Evolutionary conservation across 1,140 invertebrate species (phyloP).

Genomic region (Leptopilina clavipes): DNA sequence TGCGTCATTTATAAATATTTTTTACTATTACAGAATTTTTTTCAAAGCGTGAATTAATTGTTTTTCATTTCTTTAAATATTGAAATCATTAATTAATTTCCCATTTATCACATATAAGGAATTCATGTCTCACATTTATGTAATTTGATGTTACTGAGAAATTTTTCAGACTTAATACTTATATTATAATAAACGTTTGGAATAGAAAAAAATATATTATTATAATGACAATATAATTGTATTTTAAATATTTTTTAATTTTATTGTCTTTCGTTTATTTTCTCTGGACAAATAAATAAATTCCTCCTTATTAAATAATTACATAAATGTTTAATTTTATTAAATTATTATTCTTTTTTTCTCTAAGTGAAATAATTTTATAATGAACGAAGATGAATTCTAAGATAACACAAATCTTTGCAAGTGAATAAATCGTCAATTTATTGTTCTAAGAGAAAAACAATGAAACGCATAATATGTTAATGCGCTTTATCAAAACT

Average conservation of each 20-base stretch:
- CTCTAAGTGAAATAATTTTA: neutral
- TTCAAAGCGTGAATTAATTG: too few species aligned
- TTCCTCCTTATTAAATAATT: too few species aligned
- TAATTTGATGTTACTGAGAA: neutral
- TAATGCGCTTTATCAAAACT: slow-evolving; percentile 13
- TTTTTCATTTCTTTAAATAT: slow-evolving; percentile 1
- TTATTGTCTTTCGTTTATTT: too few species aligned
- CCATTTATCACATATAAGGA: neutral
- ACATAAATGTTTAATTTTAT: too few species aligned
- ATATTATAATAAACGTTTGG: neutral
- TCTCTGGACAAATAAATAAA: too few species aligned
- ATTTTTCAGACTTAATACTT: neutral
- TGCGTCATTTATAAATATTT: neutral
- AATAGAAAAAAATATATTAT: too few species aligned
- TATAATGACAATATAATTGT: too few species aligned
- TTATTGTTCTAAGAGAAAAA: neutral
- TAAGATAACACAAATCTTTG: neutral
- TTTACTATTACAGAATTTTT: neutral
- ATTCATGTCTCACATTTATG: neutral
- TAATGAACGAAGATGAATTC: neutral
- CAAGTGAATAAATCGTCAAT: neutral
- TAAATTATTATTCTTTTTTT: too few species aligned
- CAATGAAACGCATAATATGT: neutral
- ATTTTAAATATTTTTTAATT: too few species aligned
- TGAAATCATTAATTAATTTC: neutral